phyloP scores from a whole-genome alignment of 30 jellyfish, hydroid and myxozoan species.

The Hydra vulgaris region DNA sequence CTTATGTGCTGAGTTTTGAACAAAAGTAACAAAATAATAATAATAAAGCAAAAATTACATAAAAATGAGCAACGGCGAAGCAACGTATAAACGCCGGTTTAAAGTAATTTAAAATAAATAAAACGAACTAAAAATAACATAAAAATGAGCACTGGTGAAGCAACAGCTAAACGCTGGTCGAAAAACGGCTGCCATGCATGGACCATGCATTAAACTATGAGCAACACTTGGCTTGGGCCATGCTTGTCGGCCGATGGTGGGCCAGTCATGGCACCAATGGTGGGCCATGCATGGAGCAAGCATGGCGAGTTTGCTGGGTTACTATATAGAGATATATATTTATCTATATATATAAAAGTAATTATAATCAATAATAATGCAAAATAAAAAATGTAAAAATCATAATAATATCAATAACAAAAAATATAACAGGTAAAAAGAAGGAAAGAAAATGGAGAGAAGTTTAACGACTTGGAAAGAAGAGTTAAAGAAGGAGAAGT shows the following conservation, averaged over 20 bases:
- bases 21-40: not conserved
- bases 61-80: not conserved
- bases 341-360: too few species aligned
- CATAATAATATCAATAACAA: too few species aligned
- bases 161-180: not conserved
- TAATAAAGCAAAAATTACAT: not conserved
- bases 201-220: not conserved
- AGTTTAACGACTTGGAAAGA: too few species aligned
- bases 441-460: too few species aligned
- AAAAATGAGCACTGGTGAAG: not conserved
- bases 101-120: not conserved
- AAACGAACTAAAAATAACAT: not conserved
- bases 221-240: not conserved
- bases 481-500: too few species aligned
- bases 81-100: not conserved
- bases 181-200: not conserved
- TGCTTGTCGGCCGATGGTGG: not conserved
- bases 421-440: too few species aligned
- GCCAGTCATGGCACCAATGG: not conserved
- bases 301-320: not conserved
- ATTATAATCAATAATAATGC: too few species aligned
- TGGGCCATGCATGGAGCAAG: not conserved
- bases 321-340: too few species aligned
- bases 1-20: not conserved
- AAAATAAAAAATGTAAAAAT: too few species aligned